Percentiles rank a stretch among this genome's conserved stretches.
Evolutionary conservation across 2,888 invertebrate genomes (phyloP).

Genomic region (Diaprepes abbreviatus): DNA sequence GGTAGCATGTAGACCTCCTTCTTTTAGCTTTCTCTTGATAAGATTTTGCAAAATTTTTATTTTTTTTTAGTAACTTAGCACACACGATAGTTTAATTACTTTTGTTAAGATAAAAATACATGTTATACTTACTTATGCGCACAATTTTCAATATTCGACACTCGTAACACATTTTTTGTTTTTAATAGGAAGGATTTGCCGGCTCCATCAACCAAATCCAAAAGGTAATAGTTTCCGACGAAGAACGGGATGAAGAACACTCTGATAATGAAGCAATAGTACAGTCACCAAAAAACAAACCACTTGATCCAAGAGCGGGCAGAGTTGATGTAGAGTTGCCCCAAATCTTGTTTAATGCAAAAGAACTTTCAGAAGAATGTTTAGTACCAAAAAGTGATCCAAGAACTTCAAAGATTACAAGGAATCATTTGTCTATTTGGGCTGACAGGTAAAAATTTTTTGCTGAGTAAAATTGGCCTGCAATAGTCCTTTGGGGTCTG

Average conservation of each 20-base stretch:
- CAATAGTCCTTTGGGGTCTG: too few species aligned
- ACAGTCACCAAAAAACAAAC: constrained; percentile 59
- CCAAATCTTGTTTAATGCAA: constrained; percentile 76
- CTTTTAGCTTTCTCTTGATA: too few species aligned
- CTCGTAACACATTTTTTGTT: too few species aligned
- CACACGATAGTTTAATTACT: too few species aligned
- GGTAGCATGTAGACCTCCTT: too few species aligned
- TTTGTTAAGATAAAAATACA: too few species aligned
- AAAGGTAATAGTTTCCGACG: constrained; percentile 65
- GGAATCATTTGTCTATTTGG: constrained; percentile 71
- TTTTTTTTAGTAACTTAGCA: too few species aligned
- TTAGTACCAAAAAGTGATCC: constrained; percentile 68
- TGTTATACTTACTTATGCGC: too few species aligned
- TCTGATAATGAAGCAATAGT: constrained; percentile 54
- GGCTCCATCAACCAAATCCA: constrained; percentile 77
- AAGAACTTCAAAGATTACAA: constrained; percentile 71
- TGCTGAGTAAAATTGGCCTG: too few species aligned
- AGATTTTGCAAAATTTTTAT: too few species aligned
- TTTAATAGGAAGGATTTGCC: constrained; percentile 82
- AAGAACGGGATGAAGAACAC: constrained; percentile 51
- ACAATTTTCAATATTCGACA: too few species aligned
- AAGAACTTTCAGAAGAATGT: constrained; percentile 71
- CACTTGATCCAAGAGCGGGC: constrained; percentile 84
- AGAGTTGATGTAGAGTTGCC: constrained; percentile 81
- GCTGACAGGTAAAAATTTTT: constrained; percentile 69